Evolutionary conservation across 1,140 invertebrate genomes (phyloP).

Genomic region (Papilio xuthus): DNA sequence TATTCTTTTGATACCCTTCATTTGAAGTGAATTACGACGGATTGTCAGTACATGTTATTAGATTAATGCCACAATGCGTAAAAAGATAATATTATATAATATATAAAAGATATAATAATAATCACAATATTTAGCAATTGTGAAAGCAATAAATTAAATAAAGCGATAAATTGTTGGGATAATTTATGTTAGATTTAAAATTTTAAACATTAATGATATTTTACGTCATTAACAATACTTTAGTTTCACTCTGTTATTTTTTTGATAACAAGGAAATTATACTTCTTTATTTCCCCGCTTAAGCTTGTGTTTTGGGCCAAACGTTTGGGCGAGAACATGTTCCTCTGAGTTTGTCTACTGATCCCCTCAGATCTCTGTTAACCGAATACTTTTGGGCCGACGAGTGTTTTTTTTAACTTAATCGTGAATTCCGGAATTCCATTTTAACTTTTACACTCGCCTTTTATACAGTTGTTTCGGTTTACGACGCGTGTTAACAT

Average conservation of each 20-base stretch:
- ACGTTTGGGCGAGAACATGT: conserved; percentile 54
- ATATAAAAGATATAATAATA: too few relatives aligned
- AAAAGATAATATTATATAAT: too few relatives aligned
- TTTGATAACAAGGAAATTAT: not conserved
- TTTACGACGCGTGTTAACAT: conserved; percentile 31
- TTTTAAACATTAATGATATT: not conserved
- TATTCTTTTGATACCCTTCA: too few relatives aligned
- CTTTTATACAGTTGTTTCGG: conserved; percentile 44
- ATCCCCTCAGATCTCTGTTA: conserved; percentile 64
- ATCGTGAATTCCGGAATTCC: conserved; percentile 56
- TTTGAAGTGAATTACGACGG: too few relatives aligned
- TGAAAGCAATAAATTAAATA: too few relatives aligned
- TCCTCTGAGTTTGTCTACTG: conserved; percentile 53
- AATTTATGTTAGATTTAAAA: not conserved
- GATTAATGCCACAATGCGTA: too few relatives aligned
- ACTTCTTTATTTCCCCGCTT: not conserved
- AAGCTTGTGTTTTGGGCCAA: conserved; percentile 35
- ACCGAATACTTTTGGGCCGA: conserved; percentile 60
- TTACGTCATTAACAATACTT: not conserved
- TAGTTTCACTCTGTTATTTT: not conserved
- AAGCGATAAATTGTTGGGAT: not conserved
- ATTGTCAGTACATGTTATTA: too few relatives aligned
- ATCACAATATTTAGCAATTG: too few relatives aligned
- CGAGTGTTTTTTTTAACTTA: conserved; percentile 64
- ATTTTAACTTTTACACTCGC: conserved; percentile 50